These are phyloP conservation scores for Baryphthengus martii DNA, from an alignment of 2,113 vertebrate species.

Conservation along the genomic window DNA sequence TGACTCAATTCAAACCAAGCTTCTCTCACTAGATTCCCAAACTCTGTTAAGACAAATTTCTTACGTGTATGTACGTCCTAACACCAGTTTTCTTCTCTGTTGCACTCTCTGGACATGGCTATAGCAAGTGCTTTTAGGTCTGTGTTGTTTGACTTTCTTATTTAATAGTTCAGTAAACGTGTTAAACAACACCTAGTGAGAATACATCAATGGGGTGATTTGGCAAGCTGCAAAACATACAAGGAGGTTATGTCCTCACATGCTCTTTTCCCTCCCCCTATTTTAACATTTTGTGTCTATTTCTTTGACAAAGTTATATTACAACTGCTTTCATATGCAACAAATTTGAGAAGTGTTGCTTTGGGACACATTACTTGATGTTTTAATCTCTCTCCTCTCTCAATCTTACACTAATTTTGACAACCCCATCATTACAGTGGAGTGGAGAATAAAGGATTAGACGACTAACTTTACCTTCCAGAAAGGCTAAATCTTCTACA, in stretches of 20 bases:
- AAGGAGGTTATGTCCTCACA: neutral
- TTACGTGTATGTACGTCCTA: slow-evolving; percentile 25
- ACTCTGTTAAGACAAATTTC: slow-evolving; percentile 74
- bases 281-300: neutral
- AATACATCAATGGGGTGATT: neutral
- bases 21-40: slow-evolving; percentile 59
- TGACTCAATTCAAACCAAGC: slow-evolving; percentile 80
- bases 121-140: neutral
- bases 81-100: neutral
- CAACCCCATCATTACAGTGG: neutral
- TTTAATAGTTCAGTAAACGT: slow-evolving; percentile 1
- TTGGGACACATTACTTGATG: neutral
- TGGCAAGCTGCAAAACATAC: neutral
- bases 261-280: fast-evolving
- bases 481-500: neutral
- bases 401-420: neutral
- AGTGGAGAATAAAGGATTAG: neutral
- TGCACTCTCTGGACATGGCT: neutral
- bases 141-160: neutral
- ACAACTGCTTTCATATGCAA: neutral
- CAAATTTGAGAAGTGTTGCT: neutral
- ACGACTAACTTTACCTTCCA: neutral
- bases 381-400: neutral
- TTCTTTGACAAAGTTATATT: neutral
- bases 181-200: neutral